These are phyloP conservation scores for Drosophila monieri DNA, from an alignment of 2,888 invertebrate species.

Conservation along the genomic window DNA sequence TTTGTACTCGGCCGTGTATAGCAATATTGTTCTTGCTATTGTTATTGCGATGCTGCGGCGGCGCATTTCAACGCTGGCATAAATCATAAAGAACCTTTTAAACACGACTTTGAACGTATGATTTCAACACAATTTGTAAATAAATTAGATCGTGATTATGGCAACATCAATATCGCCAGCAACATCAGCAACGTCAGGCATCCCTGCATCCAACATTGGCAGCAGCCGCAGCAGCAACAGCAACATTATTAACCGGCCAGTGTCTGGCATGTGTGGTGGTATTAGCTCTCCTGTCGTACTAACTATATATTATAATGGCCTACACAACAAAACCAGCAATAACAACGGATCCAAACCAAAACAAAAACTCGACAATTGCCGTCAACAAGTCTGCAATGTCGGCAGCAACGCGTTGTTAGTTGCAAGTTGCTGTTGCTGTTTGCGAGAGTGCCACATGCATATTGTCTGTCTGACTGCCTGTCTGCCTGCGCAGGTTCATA, in stretches of 20 bases:
- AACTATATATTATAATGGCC: slow-evolving; percentile 77
- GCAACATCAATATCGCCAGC: slow-evolving; percentile 72
- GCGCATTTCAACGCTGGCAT: slow-evolving; percentile 70
- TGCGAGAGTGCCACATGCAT: slow-evolving; percentile 65
- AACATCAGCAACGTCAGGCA: slow-evolving; percentile 34
- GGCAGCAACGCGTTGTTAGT: slow-evolving; percentile 52
- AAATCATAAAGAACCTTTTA: slow-evolving; percentile 76
- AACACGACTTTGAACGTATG: slow-evolving; percentile 77
- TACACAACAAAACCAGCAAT: slow-evolving; percentile 49
- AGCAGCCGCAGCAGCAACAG: slow-evolving; percentile 57
- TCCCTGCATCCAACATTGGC: slow-evolving; percentile 15
- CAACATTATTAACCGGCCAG: slow-evolving; percentile 73
- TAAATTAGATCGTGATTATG: slow-evolving; percentile 82
- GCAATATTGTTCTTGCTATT: slow-evolving; percentile 26
- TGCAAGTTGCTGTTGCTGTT: slow-evolving; percentile 30
- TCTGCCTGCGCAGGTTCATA: slow-evolving; percentile 64
- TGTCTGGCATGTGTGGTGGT: slow-evolving; percentile 62
- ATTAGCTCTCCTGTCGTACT: slow-evolving; percentile 47
- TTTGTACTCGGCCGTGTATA: background rate
- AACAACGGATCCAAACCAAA: slow-evolving; percentile 29
- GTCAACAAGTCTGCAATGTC: slow-evolving; percentile 71
- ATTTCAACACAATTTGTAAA: slow-evolving; percentile 82
- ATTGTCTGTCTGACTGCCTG: slow-evolving; percentile 29
- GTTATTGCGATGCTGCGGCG: slow-evolving; percentile 30
- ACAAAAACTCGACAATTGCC: slow-evolving; percentile 48